Percentiles rank a stretch among this genome's conserved stretches.
Conservation (phyloP, 2,888 invertebrate species). For the Eristalis intricaria region DNA sequence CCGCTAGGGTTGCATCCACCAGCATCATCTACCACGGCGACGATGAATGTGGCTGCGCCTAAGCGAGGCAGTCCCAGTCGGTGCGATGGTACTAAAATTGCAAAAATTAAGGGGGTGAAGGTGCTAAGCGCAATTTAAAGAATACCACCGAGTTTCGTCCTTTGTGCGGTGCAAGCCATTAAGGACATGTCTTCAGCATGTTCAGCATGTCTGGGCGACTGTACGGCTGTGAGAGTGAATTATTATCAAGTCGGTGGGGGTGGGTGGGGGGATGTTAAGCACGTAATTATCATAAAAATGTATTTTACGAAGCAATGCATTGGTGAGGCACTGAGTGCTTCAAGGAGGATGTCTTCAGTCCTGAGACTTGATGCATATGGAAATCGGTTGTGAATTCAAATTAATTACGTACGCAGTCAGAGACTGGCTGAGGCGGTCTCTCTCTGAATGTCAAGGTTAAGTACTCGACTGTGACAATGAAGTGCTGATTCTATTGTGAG, state of each 20-base stretch:
- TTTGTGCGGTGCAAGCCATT: constrained; percentile 45
- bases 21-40: neutral
- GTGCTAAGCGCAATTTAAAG: constrained; percentile 61
- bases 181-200: constrained; percentile 56
- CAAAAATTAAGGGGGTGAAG: constrained; percentile 58
- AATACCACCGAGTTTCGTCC: constrained; percentile 36
- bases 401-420: neutral
- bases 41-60: constrained; percentile 2
- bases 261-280: constrained; percentile 50
- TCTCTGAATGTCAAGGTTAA: neutral
- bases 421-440: neutral
- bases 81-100: neutral
- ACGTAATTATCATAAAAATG: constrained; percentile 62
- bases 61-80: neutral
- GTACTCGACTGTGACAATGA: too few relatives aligned
- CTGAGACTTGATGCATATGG: neutral
- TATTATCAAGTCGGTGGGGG: constrained; percentile 24
- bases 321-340: constrained; percentile 27
- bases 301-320: constrained; percentile 43
- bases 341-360: neutral
- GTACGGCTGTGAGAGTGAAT: constrained; percentile 42
- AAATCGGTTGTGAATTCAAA: neutral
- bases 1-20: constrained; percentile 21
- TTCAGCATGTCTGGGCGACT: neutral
- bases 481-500: too few relatives aligned